Evolutionary conservation across 2,797 vertebrate species (phyloP), one percentile per base, ranked within the genome.

Genomic region (Enteromius radiatus): DNA sequence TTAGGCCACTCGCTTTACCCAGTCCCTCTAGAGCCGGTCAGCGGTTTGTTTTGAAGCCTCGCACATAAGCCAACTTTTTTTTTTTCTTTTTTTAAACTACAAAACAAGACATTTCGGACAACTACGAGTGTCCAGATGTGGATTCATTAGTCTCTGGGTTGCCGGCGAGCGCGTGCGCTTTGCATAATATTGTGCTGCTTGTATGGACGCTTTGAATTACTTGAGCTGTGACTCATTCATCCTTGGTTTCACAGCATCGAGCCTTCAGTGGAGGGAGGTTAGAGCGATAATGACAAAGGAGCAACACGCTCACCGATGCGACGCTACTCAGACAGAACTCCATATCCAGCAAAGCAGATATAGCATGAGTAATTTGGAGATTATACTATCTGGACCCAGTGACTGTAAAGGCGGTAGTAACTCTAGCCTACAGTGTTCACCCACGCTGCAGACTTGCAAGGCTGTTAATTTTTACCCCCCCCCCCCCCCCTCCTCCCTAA

Each of bases 131-230:
- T n/a, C 54, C 56, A 77, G 49, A 77, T 54, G 63, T 78, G 79
- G 77, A 56, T 77, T 63, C 65, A 82, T 68, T 75, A 69, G 82
- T 82, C 52, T 68, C 78, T 49, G 4, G 61, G 74, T 59, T 61
- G 63, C 38, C 3, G 54, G n/a, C 33, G 52, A 69, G 61, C 21
- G 14, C 33, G 33, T 65, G 41, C 67, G 41, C 67, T 86, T 80
- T 84, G 78, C 85, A 86, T 86, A 85, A 85, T 83, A 78, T 77
- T 82, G 78, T 74, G 43, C 82, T 64, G 69, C 38, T 56, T 68
- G 43, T 81, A 63, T 74, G 82, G 36, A 69, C 80, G 59, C 81
- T 81, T 47, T 79, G 70, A 79, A 80, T 73, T 21, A 73, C 67
- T 63, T 68, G 63, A 59, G 69, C 70, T 10, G 47, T 78, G 61